These are phyloP conservation scores for Panopea generosa DNA, from an alignment of 2,888 invertebrate genomes.

Conservation along the genomic window DNA sequence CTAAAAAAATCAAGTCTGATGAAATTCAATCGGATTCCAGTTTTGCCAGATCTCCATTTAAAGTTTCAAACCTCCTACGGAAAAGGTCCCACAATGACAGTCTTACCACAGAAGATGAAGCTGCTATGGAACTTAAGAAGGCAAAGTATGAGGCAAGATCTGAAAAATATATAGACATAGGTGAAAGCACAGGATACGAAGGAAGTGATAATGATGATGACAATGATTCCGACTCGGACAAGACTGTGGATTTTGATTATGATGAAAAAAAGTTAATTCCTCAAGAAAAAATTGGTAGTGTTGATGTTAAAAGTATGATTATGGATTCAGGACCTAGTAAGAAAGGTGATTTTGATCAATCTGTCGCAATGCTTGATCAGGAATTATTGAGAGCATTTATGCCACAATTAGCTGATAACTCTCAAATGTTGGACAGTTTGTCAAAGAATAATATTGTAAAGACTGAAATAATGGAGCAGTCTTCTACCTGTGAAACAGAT, in stretches of 20 bases:
- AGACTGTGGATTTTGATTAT: constrained; percentile 54
- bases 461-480: neutral
- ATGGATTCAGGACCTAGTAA: neutral
- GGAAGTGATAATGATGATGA: constrained; percentile 12
- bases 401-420: constrained; percentile 9
- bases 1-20: constrained; percentile 15
- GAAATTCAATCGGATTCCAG: neutral
- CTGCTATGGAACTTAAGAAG: no score
- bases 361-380: constrained; percentile 50
- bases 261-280: neutral
- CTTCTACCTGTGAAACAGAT: neutral
- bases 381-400: constrained; percentile 48
- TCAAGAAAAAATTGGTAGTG: neutral
- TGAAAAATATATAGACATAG: no score
- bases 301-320: neutral
- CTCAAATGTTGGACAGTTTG: neutral
- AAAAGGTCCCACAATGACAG: neutral
- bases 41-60: constrained; percentile 18
- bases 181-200: no score
- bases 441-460: neutral
- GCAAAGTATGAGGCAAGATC: no score
- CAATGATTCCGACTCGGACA: constrained; percentile 43
- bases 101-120: neutral
- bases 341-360: constrained; percentile 10
- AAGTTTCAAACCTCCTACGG: neutral